phyloP scores from a whole-genome alignment of 2,888 invertebrate genomes.

The Pollenia labialis region DNA sequence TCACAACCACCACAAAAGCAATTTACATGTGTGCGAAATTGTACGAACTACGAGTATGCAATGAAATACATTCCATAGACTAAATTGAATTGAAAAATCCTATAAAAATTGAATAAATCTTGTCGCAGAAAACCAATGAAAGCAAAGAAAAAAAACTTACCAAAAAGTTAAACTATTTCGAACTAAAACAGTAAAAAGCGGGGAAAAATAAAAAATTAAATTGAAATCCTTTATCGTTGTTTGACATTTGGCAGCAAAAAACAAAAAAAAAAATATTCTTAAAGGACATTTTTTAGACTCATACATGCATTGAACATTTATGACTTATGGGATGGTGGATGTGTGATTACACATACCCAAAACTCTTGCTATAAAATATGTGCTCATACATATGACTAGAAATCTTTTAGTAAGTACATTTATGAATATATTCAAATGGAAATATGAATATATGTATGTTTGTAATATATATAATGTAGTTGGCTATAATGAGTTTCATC shows the following conservation, averaged over 20 bases:
- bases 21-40: conserved; percentile 49
- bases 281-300: conserved; percentile 30
- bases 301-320: conserved; percentile 36
- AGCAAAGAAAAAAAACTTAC: conserved; percentile 32
- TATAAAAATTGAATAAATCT: conserved; percentile 72
- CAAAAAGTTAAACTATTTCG: conserved; percentile 68
- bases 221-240: conserved; percentile 74
- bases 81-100: conserved; percentile 66
- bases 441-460: background rate
- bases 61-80: conserved; percentile 54
- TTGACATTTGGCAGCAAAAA: conserved; percentile 74
- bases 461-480: background rate
- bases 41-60: conserved; percentile 15
- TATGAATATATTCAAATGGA: conserved; percentile 24
- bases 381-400: background rate
- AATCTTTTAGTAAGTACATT: conserved; percentile 17
- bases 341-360: conserved; percentile 10
- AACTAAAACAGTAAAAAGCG: conserved; percentile 77
- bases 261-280: conserved; percentile 33
- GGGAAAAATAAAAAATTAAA: conserved; percentile 65
- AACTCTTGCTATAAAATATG: conserved; percentile 35
- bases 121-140: conserved; percentile 47
- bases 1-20: conserved; percentile 40
- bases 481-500: conserved; percentile 67
- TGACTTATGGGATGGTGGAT: conserved; percentile 16